phyloP scores from a whole-genome alignment of 2,888 invertebrate species.

The Stenichneumon culpator region DNA sequence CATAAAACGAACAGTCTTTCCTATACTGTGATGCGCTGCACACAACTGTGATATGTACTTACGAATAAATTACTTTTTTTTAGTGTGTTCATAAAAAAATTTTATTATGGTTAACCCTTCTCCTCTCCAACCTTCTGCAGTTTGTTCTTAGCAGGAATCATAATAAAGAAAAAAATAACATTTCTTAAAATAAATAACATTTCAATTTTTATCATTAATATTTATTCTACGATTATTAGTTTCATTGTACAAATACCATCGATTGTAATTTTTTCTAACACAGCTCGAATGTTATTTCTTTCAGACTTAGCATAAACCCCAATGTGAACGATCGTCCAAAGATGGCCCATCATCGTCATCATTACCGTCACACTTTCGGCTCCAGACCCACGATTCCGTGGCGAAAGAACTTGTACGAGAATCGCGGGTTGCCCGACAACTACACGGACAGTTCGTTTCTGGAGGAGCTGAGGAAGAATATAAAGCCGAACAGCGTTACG shows the following conservation, averaged over 20 bases:
- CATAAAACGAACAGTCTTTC: too few relatives aligned
- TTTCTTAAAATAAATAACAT: too few relatives aligned
- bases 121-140: too few relatives aligned
- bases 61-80: too few relatives aligned
- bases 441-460: conserved; percentile 96
- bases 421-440: conserved; percentile 95
- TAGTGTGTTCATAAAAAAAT: too few relatives aligned
- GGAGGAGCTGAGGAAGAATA: conserved; percentile 93
- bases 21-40: too few relatives aligned
- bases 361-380: background rate
- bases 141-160: too few relatives aligned
- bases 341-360: conserved; percentile 17
- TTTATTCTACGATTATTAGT: background rate
- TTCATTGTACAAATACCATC: background rate
- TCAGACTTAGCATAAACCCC: background rate
- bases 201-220: too few relatives aligned
- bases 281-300: background rate
- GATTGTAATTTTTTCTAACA: background rate
- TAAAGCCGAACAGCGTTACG: conserved; percentile 91
- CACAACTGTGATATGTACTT: too few relatives aligned
- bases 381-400: conserved; percentile 85
- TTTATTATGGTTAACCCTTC: too few relatives aligned
- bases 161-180: too few relatives aligned
- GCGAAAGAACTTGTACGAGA: conserved; percentile 96
- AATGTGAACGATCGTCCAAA: background rate